Percentiles rank a stretch among this genome's conserved stretches.
These are phyloP conservation scores for Hypsopygia costalis DNA, from an alignment of 2,888 invertebrate species.

Conservation along the genomic window DNA sequence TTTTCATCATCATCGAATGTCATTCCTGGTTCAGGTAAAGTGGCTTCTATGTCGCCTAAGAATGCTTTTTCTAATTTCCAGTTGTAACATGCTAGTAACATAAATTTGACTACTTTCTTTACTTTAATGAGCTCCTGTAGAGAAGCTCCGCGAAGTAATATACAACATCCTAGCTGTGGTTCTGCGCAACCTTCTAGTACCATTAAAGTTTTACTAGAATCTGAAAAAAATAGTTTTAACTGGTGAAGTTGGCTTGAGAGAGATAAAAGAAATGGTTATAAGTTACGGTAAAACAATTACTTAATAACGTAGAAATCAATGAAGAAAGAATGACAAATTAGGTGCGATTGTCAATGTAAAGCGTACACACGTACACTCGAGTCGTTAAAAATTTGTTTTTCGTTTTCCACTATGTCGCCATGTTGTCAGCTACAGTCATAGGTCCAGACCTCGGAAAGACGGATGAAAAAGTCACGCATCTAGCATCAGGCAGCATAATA, in stretches of 20 bases:
- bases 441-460: no score
- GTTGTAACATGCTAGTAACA: slow-evolving; percentile 93
- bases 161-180: slow-evolving; percentile 91
- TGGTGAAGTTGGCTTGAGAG: no score
- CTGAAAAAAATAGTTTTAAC: slow-evolving; percentile 66
- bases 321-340: no score
- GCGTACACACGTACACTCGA: no score
- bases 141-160: slow-evolving; percentile 89
- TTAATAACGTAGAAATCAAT: no score
- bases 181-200: slow-evolving; percentile 94
- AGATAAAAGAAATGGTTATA: no score
- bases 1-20: slow-evolving; percentile 48
- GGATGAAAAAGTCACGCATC: no score
- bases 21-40: slow-evolving; percentile 64
- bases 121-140: slow-evolving; percentile 88
- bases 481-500: no score
- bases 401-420: no score
- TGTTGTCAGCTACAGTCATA: no score
- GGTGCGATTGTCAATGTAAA: no score
- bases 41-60: slow-evolving; percentile 89
- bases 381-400: no score
- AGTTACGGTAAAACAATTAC: background rate
- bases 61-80: slow-evolving; percentile 96
- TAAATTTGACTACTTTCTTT: slow-evolving; percentile 90
- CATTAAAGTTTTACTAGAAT: slow-evolving; percentile 91